Percentiles rank a stretch among this genome's conserved stretches.
These are phyloP conservation scores for Drepana arcuata DNA, from an alignment of 1,140 invertebrate genomes.

Conservation along the genomic window DNA sequence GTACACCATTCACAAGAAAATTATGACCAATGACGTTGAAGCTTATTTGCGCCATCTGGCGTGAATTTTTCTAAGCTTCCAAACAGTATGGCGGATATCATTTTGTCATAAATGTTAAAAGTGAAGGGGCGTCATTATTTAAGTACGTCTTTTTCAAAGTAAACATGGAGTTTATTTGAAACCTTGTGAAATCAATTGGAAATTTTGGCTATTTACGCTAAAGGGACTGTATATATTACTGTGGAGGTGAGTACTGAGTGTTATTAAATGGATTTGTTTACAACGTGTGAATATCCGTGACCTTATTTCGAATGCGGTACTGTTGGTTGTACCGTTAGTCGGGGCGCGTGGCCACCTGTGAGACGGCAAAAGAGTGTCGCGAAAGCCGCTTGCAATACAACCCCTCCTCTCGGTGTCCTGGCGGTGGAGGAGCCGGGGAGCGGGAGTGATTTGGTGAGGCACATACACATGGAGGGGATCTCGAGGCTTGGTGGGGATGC, in stretches of 20 bases:
- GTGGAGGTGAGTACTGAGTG: conserved; percentile 38
- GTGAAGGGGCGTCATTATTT: conserved; percentile 41
- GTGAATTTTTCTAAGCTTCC: conserved; percentile 31
- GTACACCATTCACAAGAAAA: too few relatives aligned
- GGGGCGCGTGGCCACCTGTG: conserved; percentile 59
- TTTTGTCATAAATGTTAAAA: conserved; percentile 48
- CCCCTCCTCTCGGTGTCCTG: conserved; percentile 68
- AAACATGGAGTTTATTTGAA: conserved; percentile 16
- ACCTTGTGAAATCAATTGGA: too few relatives aligned
- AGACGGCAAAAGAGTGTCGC: conserved; percentile 45
- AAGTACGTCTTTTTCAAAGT: conserved; percentile 25
- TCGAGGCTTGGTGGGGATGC: conserved; percentile 69
- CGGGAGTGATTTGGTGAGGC: conserved; percentile 69
- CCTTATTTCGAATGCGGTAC: conserved; percentile 68
- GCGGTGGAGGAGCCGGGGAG: conserved; percentile 67
- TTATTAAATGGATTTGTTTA: conserved; percentile 26
- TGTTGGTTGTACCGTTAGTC: conserved; percentile 56
- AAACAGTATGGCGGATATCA: conserved; percentile 67
- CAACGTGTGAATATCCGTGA: conserved; percentile 59
- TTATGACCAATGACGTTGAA: conserved; percentile 20
- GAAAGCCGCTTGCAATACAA: conserved; percentile 53
- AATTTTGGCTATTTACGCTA: too few relatives aligned
- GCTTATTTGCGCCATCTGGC: conserved; percentile 45
- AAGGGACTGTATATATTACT: too few relatives aligned
- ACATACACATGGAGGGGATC: conserved; percentile 69